Evolutionary conservation across 2,113 vertebrate species (phyloP), one percentile per base, ranked within the genome.

Genomic region (Geothlypis trichas): DNA sequence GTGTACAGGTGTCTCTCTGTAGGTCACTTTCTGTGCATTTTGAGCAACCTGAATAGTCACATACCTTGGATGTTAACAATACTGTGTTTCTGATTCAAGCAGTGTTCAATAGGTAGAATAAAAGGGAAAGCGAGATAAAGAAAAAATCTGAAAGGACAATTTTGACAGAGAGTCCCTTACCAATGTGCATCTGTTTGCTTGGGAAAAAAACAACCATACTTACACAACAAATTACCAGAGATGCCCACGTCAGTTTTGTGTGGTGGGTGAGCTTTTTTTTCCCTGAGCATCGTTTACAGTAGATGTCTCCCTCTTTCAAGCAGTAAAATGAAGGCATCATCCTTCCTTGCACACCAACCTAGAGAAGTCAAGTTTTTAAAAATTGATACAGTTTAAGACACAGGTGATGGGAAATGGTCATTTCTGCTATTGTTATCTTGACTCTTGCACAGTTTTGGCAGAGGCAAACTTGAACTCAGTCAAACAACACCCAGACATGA

Each of bases 301-400:
- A 93, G 72, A 73, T 67, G 39, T 66, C 35, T 95, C 52, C 77
- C 10, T 91, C 26, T 93, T 84, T 89, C 55, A 87, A 67, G n/a
- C 9, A 19, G 52, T 89, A 66, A 84, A 88, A 88, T 23, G 18
- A 63, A 42, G 55, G 79, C 8, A 13, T 92, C 14, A 47, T 76
- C 21, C 21, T 57, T 59, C 57, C 72, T 65, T 76, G 58, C 42
- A 72, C 35, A 89, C 7, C 41, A 73, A 6, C 9, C 21, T 51
- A 78, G 51, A 79, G 7, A 76, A 79, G 9, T 31, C 7, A 88
- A 35, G 5, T 42, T 66, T 75, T 72, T 15, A 20, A 89, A 78
- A 74, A 35, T 5, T 61, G 19, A 27, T 12, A 21, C 13, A 27
- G 5, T 57, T 87, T 58, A 33, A 74, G 8, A 17, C 22, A 41